Percentiles rank a stretch among this genome's conserved stretches.
These are phyloP conservation scores for Argyresthia goedartella DNA, from an alignment of 2,888 invertebrate species.

Conservation along the genomic window DNA sequence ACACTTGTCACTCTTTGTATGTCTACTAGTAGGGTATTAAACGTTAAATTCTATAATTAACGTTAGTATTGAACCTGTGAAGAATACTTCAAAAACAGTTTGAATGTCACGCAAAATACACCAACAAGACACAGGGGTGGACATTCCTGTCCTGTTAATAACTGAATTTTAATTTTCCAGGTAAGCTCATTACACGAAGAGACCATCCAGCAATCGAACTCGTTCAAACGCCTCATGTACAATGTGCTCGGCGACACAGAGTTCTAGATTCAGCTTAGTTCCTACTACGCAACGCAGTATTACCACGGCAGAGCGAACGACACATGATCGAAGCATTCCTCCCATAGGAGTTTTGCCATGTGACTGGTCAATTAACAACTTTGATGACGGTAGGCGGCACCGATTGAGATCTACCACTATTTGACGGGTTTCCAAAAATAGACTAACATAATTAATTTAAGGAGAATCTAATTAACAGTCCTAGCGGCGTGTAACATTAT, in stretches of 20 bases:
- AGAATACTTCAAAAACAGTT: too few species aligned
- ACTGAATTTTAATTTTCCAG: constrained; percentile 33
- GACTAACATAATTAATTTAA: constrained; percentile 61
- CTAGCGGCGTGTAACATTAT: constrained; percentile 48
- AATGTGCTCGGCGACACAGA: constrained; percentile 86
- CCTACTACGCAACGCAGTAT: not conserved
- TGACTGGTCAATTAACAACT: not conserved
- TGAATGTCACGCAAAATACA: too few species aligned
- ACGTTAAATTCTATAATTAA: too few species aligned
- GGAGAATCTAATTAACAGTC: constrained; percentile 47
- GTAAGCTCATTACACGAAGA: constrained; percentile 81
- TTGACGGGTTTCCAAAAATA: constrained; percentile 44
- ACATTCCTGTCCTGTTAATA: too few species aligned
- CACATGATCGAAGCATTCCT: too few species aligned
- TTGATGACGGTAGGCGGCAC: constrained; percentile 23
- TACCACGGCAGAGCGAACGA: not conserved
- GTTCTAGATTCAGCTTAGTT: constrained; percentile 37
- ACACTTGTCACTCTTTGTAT: too few species aligned
- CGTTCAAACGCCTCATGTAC: constrained; percentile 93
- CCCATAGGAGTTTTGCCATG: not conserved
- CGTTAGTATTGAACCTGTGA: too few species aligned
- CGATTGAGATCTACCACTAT: constrained; percentile 20
- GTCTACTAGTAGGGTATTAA: too few species aligned
- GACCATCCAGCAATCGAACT: constrained; percentile 91
- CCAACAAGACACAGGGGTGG: too few species aligned